phyloP scores from a whole-genome alignment of 2,797 vertebrate genomes.

The Luscinia megarhynchos region DNA sequence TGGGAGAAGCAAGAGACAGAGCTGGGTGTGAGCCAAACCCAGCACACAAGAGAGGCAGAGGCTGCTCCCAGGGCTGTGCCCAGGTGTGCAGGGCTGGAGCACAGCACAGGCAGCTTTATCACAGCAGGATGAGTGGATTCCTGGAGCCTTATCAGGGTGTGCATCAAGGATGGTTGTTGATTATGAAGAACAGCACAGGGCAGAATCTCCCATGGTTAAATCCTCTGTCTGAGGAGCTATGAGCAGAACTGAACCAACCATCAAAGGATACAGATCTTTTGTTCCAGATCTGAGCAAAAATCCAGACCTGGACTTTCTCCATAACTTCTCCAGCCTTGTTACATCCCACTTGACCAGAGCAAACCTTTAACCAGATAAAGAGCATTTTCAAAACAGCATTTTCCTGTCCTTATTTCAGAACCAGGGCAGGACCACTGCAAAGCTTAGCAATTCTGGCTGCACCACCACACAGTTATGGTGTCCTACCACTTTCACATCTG shows the following conservation, averaged over 20 bases:
- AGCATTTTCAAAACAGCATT: neutral
- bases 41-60: neutral
- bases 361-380: neutral
- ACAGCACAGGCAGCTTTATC: neutral
- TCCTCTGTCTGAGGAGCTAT: neutral
- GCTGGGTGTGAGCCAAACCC: neutral
- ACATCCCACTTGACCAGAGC: neutral
- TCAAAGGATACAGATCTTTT: neutral
- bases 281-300: neutral
- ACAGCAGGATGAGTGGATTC: neutral
- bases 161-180: neutral
- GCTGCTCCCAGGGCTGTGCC: neutral
- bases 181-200: neutral
- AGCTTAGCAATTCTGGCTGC: neutral
- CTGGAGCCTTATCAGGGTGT: neutral
- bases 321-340: neutral
- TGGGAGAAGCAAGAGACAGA: neutral
- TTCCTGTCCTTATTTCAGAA: neutral
- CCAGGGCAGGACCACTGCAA: neutral
- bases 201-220: neutral
- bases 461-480: too few species aligned
- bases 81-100: neutral
- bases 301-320: neutral
- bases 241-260: neutral
- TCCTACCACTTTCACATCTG: neutral